Conservation (phyloP, 2,113 vertebrate genomes). For the Ptilonorhynchus violaceus region DNA sequence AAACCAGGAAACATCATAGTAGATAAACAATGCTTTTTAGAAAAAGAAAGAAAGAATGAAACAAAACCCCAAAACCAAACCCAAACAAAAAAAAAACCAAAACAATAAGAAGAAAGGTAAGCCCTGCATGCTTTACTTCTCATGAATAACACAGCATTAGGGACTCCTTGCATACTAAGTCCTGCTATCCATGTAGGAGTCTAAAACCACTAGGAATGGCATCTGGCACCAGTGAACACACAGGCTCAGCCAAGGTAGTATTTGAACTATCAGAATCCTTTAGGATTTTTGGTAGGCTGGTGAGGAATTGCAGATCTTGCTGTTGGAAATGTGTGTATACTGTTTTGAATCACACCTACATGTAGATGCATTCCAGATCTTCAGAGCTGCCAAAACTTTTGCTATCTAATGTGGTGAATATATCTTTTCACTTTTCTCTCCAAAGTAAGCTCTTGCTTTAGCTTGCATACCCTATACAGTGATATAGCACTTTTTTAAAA, state of each 20-base stretch:
- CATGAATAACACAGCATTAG: not conserved
- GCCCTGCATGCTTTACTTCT: not conserved
- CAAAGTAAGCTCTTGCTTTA: conserved; percentile 39
- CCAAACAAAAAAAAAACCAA: not conserved
- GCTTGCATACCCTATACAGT: not conserved
- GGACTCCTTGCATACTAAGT: not conserved
- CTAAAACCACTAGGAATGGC: not conserved
- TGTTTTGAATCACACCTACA: conserved; percentile 54
- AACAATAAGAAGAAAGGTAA: not conserved
- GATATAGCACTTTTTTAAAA: conserved; percentile 40
- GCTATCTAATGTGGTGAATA: not conserved
- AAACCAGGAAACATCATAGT: not conserved
- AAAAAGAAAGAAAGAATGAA: not conserved
- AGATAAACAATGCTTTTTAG: not conserved
- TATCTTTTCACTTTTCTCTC: conserved; percentile 25
- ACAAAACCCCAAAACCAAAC: not conserved
- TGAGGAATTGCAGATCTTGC: conserved; percentile 58
- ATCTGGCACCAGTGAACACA: not conserved
- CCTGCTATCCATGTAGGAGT: not conserved
- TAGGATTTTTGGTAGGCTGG: conserved; percentile 25
- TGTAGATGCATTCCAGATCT: conserved; percentile 47
- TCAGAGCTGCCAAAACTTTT: conserved; percentile 36
- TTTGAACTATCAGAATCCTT: not conserved
- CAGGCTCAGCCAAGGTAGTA: not conserved
- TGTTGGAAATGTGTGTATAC: conserved; percentile 52